Evolutionary conservation across 2,797 vertebrate species (phyloP), one percentile per base, ranked within the genome.

Genomic region (Apogon hyalosoma): DNA sequence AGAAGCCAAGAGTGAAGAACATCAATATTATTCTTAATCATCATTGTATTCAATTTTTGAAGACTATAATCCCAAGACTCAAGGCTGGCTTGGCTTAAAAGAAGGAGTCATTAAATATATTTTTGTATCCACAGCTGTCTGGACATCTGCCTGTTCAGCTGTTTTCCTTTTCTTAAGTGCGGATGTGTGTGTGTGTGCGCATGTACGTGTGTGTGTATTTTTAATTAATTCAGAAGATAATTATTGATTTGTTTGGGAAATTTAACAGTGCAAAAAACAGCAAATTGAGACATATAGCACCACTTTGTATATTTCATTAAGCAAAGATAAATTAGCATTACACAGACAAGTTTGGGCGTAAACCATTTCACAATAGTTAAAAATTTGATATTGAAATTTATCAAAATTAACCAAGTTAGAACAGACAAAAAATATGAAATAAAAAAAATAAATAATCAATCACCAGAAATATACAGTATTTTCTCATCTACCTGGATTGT

Each of bases 91-190:
- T 15, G n/a, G 18, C 65, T 72, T 66, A 31, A 58, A 71, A 63
- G 63, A 61, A 61, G 70, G 42, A 55, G 19, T 59, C 8, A 1
- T 78, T 11, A 66, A 63, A 83, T 63, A 15, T 48, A 24, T 73
- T 64, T 75, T 69, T 77, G 59, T 75, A 63, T 76, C 50, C 47
- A 64, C 73, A 83, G 83, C 85, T 83, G 82, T 75, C 41, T 66
- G 77, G 75, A 80, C 77, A 82, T 77, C 74, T 83, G 84, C 80
- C 82, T 79, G 69, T 65, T 80, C 69, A 81, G 78, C 75, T 82
- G 79, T 55, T 74, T 28, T 36, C 52, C 14, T 59, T 14, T 28
- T 14, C 16, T 31, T n/a, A 3, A 52, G 11, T 13, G 11, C 10
- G 3, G 13, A 10, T 48, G 18, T 10, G n/a, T 40, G 15, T 38